Percentiles rank a stretch among this genome's conserved stretches.
phyloP scores from a whole-genome alignment of 2,888 invertebrate genomes.

The Globia sparganii region DNA sequence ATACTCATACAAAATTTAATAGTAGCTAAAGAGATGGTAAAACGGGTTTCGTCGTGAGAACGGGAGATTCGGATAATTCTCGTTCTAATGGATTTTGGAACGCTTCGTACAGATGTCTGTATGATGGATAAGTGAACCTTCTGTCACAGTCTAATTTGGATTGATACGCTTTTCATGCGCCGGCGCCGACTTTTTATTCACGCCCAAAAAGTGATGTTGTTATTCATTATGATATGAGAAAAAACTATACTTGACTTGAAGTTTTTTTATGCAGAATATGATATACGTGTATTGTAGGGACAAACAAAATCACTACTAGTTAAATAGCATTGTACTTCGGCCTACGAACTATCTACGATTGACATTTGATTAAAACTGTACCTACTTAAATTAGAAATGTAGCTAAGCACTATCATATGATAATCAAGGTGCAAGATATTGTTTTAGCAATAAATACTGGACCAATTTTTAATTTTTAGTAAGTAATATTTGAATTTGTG shows the following conservation, averaged over 20 bases:
- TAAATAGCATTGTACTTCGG: conserved; percentile 1
- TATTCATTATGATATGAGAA: conserved; percentile 59
- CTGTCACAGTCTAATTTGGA: background rate
- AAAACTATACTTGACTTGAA: conserved; percentile 43
- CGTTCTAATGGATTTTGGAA: too few species aligned
- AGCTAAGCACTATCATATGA: background rate
- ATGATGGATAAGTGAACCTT: conserved; percentile 22
- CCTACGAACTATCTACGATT: background rate
- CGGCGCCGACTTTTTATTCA: conserved; percentile 67
- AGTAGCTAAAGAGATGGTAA: background rate
- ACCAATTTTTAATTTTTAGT: background rate
- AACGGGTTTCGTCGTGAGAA: too few species aligned
- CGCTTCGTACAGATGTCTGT: background rate
- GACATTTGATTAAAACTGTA: background rate
- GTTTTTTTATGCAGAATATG: conserved; percentile 50
- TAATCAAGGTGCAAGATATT: background rate
- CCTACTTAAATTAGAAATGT: background rate
- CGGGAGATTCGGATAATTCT: too few species aligned
- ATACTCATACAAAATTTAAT: background rate
- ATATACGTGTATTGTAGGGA: conserved; percentile 21
- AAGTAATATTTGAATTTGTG: background rate
- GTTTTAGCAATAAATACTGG: background rate
- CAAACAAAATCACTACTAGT: conserved; percentile 17
- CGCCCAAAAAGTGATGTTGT: conserved; percentile 61
- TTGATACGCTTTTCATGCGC: conserved; percentile 53